Base-by-base conservation (phyloP, 1,140 invertebrate genomes). In the Diabrotica undecimpunctata region DNA sequence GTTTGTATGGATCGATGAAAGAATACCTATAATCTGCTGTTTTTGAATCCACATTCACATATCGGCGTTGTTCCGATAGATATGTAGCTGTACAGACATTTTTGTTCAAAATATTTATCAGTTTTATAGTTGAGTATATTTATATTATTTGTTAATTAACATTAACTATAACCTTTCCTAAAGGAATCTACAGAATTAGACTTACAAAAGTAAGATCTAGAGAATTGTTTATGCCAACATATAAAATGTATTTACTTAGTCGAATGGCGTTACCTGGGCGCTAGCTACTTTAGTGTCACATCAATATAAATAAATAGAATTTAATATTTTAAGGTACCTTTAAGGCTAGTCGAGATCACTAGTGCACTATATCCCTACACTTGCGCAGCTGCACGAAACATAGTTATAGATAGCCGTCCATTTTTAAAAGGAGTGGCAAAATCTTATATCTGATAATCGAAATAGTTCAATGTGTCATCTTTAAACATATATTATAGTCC, bases 341-440 rank as follows among this genome's bases (percentile, higher is more conserved):
- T 77, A 75, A 77, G 74, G 75, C 74, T 77, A 77, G 72, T 74
- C 73, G 75, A 77, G 75, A 77, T 77, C 75, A 77, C 75, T 77
- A 77, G 71, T 73, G 73, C 74, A 73, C 73, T 75, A 75, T 68
- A 65, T 67, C 70, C 69, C 72, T 74, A 74, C 69, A 62, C 68
- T 54, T 58, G 62, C 54, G 55, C 55, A 52, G 62, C 10, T 58
- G 62, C 62, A 57, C 46, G 62, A 64, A 52, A 64, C 38, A 14
- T 52, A 57, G 62, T 57, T 46, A 35, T 41, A 51, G 54, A 58
- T 13, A 35, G n/a, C 61, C 35, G 61, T 36, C 58, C 39, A 38
- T 46, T 8, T 12, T 60, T 46, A 60, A 60, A 60, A 60, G 13
- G 39, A 60, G 58, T 39, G 58, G 39, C 39, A 50, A 50, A 60